These are phyloP conservation scores for Hemibagrus wyckioides DNA, from an alignment of 2,113 vertebrate genomes.

Conservation along the genomic window DNA sequence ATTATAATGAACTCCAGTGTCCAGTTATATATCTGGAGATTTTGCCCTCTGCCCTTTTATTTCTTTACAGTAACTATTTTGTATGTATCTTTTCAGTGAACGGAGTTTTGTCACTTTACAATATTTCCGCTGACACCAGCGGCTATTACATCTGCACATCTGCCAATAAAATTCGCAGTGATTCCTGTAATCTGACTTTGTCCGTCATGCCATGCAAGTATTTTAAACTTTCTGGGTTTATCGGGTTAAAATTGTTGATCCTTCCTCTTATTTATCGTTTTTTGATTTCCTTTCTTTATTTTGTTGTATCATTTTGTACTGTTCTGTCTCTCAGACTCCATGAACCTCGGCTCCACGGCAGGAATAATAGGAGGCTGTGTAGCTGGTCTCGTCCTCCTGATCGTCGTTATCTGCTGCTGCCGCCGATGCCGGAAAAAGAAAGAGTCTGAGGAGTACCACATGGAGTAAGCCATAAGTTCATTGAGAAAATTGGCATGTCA, in stretches of 20 bases:
- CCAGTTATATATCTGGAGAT: not conserved
- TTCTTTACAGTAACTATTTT: not conserved
- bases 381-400: constrained; percentile 13
- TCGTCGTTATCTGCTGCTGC: constrained; percentile 63
- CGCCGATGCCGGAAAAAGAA: constrained; percentile 61
- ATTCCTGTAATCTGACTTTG: constrained; percentile 82
- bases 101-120: constrained; percentile 76
- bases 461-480: constrained; percentile 59
- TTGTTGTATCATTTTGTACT: not conserved
- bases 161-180: constrained; percentile 68
- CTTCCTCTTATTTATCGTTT: too few species aligned
- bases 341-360: constrained; percentile 60
- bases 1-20: not conserved
- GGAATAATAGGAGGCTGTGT: constrained; percentile 60
- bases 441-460: constrained; percentile 51
- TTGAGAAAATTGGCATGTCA: not conserved
- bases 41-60: not conserved
- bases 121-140: constrained; percentile 77
- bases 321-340: constrained; percentile 59
- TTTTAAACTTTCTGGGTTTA: not conserved
- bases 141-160: constrained; percentile 85
- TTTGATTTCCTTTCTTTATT: not conserved
- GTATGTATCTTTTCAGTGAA: constrained; percentile 56
- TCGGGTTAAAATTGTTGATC: not conserved
- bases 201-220: constrained; percentile 77